phyloP scores from a whole-genome alignment of 92 coral and sea anemone species.

The Zoanthus sociatus region DNA sequence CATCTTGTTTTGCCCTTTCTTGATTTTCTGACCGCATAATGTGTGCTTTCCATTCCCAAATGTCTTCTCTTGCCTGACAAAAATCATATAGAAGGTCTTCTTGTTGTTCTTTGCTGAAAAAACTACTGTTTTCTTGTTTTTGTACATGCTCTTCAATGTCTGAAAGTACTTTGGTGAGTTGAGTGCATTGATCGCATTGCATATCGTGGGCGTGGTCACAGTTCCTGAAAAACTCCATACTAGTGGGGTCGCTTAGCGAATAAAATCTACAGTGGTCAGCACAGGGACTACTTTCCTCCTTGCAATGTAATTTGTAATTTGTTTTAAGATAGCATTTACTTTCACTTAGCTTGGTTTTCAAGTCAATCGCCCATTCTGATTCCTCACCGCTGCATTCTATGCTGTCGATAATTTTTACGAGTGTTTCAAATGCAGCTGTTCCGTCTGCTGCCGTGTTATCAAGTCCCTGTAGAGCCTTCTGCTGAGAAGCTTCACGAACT shows the following conservation, averaged over 20 bases:
- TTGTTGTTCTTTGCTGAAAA: slow-evolving; percentile 20
- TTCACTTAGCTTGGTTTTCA: slow-evolving; percentile 41
- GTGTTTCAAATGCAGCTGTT: slow-evolving; percentile 52
- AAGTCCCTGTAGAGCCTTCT: slow-evolving; percentile 43
- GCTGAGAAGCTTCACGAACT: slow-evolving; percentile 52
- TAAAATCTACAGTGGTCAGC: slow-evolving; percentile 46
- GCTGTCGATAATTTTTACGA: slow-evolving; percentile 50
- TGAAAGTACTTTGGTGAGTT: slow-evolving; percentile 36
- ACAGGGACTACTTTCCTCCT: slow-evolving; percentile 39
- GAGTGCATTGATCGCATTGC: slow-evolving; percentile 45
- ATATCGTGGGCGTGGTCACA: slow-evolving; percentile 54
- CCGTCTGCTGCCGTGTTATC: slow-evolving; percentile 53
- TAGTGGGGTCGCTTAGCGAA: slow-evolving; percentile 44
- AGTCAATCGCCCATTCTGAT: slow-evolving; percentile 32
- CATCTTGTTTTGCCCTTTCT: slow-evolving; percentile 62
- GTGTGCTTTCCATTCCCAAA: slow-evolving; percentile 75
- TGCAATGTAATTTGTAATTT: slow-evolving; percentile 55
- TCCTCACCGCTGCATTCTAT: slow-evolving; percentile 41
- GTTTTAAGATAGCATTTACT: slow-evolving; percentile 61
- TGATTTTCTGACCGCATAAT: slow-evolving; percentile 67
- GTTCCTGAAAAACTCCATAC: slow-evolving; percentile 25
- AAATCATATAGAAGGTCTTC: slow-evolving; percentile 58
- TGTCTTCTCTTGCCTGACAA: slow-evolving; percentile 32
- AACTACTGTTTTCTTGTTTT: slow-evolving; percentile 13
- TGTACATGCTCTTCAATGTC: slow-evolving; percentile 20